Base-by-base conservation (phyloP, 1,140 invertebrate genomes). In the Hylyphantes graminicola region DNA sequence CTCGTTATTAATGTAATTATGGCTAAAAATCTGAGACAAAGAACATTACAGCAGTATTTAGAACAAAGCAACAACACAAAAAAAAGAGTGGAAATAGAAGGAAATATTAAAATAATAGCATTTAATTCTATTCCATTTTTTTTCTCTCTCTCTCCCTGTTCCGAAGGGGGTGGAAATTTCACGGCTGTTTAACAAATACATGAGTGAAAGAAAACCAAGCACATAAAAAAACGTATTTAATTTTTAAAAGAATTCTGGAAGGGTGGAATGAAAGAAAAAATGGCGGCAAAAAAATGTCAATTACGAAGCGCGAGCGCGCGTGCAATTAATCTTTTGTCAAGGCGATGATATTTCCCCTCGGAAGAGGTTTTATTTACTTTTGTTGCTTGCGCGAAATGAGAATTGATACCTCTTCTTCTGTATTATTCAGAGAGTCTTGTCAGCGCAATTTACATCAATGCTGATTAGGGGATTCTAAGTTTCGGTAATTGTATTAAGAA, bases 1-100 rank as follows among this genome's bases (percentile, higher is more conserved):
- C 50, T 73, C 79, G 79, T 83, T 83, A 83, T 83, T 83, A 83
- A 83, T 83, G 80, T 83, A 83, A 83, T 83, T 83, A 83, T 67
- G 59, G 80, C 80, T 3, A 73, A 35, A 78, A 83, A 83, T 83
- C 80, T 35, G 59, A 75, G 61, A 83, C 80, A 83, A 83, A 83
- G 80, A 83, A 83, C 70, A 74, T 65, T 63, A 74, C 57, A n/a
- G 35, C 11, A 11, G 57, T 21, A 59, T 35, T 35, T 35, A 35
- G 35, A 35, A 35, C 35, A 35, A 35, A 35, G 35, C 35, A 35
- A 2, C 5, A 35, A 35, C 1, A 35, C 1, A 35, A 35, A 35
- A 35, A 2, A 35, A 65, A n/a, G 50, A 68, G 54, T 12, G 57
- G 55, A 10, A 50, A 67, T 19, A 17, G 13, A 35, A 54, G 64